These are phyloP conservation scores for Drosophila infuscata DNA, from an alignment of 2,888 invertebrate genomes.

Conservation along the genomic window DNA sequence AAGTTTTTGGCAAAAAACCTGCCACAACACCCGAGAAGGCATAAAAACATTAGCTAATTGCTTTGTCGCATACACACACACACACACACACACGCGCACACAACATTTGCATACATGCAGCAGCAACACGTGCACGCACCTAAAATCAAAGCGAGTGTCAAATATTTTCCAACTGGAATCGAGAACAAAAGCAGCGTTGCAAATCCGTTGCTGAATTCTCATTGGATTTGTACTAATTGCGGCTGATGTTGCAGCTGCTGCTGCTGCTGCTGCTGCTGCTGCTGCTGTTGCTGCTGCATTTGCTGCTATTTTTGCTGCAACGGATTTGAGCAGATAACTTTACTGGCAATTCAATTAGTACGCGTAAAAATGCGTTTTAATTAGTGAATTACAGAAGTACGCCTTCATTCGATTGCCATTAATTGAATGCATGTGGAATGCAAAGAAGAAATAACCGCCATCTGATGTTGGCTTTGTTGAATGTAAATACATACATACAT, in stretches of 20 bases:
- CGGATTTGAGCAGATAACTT: slow-evolving; percentile 1
- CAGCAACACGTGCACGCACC: not conserved
- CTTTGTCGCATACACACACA: slow-evolving; percentile 15
- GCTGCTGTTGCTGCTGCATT: too few relatives aligned
- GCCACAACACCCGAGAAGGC: slow-evolving; percentile 16
- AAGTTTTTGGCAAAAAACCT: slow-evolving; percentile 32
- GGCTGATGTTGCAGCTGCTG: not conserved
- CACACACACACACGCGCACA: slow-evolving; percentile 1
- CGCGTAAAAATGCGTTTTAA: slow-evolving; percentile 25
- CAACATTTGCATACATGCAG: not conserved
- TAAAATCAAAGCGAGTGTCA: slow-evolving; percentile 3
- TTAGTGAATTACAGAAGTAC: not conserved
- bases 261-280: too few relatives aligned
- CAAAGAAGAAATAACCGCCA: not conserved
- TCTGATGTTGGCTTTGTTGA: not conserved
- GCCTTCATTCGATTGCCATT: not conserved
- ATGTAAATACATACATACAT: not conserved
- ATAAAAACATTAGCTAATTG: slow-evolving; percentile 57
- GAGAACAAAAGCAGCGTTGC: not conserved
- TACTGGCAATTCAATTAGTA: slow-evolving; percentile 35
- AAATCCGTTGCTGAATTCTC: slow-evolving; percentile 3
- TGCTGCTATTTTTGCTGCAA: not conserved
- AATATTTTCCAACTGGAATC: slow-evolving; percentile 11
- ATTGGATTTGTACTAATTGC: slow-evolving; percentile 16
- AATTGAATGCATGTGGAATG: not conserved